Conservation (phyloP, 2,113 vertebrate species). For the Gymnocephalus cernua region DNA sequence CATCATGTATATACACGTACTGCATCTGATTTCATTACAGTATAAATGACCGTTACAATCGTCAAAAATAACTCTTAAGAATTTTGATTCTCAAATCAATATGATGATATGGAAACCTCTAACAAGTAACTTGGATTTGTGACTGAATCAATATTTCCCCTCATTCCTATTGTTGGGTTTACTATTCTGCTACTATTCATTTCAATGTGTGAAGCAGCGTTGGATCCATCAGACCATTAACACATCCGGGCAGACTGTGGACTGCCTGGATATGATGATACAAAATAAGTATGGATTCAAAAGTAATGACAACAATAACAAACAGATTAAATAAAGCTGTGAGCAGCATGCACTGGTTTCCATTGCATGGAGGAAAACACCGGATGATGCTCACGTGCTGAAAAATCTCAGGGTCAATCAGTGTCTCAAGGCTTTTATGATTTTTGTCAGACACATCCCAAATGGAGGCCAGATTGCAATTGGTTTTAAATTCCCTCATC, state of each 20-base stretch:
- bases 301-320: not conserved
- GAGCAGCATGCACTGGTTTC: not conserved
- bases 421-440: not conserved
- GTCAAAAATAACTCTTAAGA: not conserved
- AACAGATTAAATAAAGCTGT: slow-evolving; percentile 1
- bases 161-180: not conserved
- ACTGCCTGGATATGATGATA: slow-evolving; percentile 8
- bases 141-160: not conserved
- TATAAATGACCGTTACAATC: not conserved
- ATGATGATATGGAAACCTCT: not conserved
- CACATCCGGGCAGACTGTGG: not conserved
- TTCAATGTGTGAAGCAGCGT: not conserved
- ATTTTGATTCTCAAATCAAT: not conserved
- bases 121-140: not conserved
- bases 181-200: not conserved
- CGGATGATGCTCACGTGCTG: not conserved
- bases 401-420: not conserved
- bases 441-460: not conserved
- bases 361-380: not conserved
- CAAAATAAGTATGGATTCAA: not conserved
- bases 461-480: not conserved
- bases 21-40: not conserved
- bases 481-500: slow-evolving; percentile 4
- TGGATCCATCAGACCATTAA: not conserved
- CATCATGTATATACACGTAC: too few species aligned